Conservation (phyloP, 2,888 invertebrate species). For the Eurois occulta region DNA sequence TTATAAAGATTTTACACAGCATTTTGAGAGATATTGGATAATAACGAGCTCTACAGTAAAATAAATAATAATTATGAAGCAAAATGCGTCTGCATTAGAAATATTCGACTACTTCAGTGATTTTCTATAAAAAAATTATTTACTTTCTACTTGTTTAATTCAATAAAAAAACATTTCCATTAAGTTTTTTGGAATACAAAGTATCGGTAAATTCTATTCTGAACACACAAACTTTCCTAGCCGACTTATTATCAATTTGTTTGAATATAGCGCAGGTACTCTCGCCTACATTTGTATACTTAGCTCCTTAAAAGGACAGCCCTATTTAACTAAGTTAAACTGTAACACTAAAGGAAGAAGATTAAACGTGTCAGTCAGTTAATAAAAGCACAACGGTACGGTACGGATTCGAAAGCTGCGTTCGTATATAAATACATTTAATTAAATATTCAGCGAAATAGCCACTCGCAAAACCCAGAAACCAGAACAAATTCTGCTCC, state of each 20-base stretch:
- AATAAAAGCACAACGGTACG: neutral
- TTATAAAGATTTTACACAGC: neutral
- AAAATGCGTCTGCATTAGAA: neutral
- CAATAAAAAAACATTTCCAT: neutral
- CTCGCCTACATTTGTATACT: neutral
- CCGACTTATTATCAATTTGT: neutral
- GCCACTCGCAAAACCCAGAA: constrained; percentile 15
- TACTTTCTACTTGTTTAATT: neutral
- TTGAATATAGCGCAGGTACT: constrained; percentile 10
- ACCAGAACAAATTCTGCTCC: constrained; percentile 42
- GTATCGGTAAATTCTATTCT: neutral
- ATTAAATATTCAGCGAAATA: constrained; percentile 29
- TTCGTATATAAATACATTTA: constrained; percentile 27
- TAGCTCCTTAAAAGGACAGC: neutral
- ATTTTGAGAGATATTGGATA: constrained; percentile 7
- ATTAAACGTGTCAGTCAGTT: neutral
- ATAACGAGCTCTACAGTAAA: neutral
- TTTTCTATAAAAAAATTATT: neutral
- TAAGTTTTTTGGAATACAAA: constrained; percentile 5
- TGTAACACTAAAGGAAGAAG: too few species aligned
- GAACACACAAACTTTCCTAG: neutral
- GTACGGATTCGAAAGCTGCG: neutral
- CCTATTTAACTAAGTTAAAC: neutral
- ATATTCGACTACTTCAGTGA: neutral
- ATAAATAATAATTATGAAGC: neutral